Base-by-base conservation (phyloP, 2,113 vertebrate genomes). In the Caranx melampygus region DNA sequence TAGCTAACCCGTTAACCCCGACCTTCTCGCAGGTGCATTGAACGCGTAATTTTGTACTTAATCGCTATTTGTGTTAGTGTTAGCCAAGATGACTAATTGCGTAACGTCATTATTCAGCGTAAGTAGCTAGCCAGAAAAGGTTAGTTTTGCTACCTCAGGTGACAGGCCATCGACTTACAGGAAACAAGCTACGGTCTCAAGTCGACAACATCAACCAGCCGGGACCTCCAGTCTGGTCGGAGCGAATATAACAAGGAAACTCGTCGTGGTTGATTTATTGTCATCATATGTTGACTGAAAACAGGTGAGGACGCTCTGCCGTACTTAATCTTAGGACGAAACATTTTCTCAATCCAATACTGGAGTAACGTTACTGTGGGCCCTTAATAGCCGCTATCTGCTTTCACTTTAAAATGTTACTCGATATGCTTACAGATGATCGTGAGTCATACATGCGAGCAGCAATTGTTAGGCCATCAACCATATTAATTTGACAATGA, bases 241-340 rank as follows among this genome's bases (percentile, higher is more conserved):
- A 78, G 26, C 59, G 16, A 76, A 65, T 3, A 78, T 65, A 64
- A 61, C 57, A 58, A 33, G 62, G 70, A 52, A 51, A n/a, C 20
- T 52, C 47, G 0, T 79, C 60, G 59, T 75, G 65, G 55, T 74
- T 47, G 62, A 85, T 78, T 37, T 57, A 73, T 37, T 57, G 61
- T 79, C 77, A 80, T 88, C 90, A 87, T 87, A 95, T 95, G 95
- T 93, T 95, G 88, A 93, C 94, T 63, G 95, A 94, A 89, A 95
- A 79, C 90, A 95, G 95, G 95, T 95, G 55, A 87, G 89, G 2
- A n/a, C 67, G 20, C 16, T 8, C 5, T 4, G 10, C 3, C 34
- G 3, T 16, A 15, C 13, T 54, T 3, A 0, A 55, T 65, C 21
- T 47, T 12, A 7, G 1, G 49, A 37, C 40, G 0, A 33, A 20